Base-by-base conservation (phyloP, 2,888 invertebrate genomes). In the Dione juno region DNA sequence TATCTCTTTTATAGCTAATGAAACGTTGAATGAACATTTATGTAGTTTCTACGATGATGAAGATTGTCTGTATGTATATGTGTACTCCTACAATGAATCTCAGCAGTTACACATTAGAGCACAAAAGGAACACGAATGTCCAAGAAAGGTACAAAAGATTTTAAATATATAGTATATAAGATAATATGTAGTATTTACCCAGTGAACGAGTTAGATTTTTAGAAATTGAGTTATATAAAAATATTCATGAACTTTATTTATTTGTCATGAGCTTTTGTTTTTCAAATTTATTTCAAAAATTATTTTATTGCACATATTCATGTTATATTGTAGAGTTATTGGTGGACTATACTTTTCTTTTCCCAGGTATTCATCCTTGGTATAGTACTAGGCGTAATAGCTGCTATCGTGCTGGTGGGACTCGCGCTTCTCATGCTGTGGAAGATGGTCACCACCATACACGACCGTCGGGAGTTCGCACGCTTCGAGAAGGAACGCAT, bases 401-500 rank as follows among this genome's bases (percentile, higher is more conserved):
- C 97, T 0, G 99, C 98, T 9, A 99, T 99, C 77, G 98, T 99
- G 10, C 94, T 99, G 66, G 96, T 99, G 75, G 99, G 99, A 5
- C 93, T 99, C 79, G 97, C 98, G 45, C 94, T 99, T 66, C 93
- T 99, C 50, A 94, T 99, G 80, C 94, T 99, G 75, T 99, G 99
- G 99, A 99, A 99, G 92, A 94, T 99, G 80, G 94, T 99, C 68
- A 99, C 99, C 40, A 98, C 98, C 52, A 98, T 99, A 79, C 99
- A 99, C 84, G 99, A 99, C 90, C 94, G 98, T 70, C 94, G 99
- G 75, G 99, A 99, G 92, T 99, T 98, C 88, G 99, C 99, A 52
- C 96, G 97, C 84, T 99, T 99, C 90, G 98, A 99, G 89, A 98
- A 99, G 88, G 99, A 99, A 87, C 95, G 98, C 78, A 97, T 97